Base-by-base conservation (phyloP, 2,888 invertebrate genomes). In the Chrysotoxum bicinctum region DNA sequence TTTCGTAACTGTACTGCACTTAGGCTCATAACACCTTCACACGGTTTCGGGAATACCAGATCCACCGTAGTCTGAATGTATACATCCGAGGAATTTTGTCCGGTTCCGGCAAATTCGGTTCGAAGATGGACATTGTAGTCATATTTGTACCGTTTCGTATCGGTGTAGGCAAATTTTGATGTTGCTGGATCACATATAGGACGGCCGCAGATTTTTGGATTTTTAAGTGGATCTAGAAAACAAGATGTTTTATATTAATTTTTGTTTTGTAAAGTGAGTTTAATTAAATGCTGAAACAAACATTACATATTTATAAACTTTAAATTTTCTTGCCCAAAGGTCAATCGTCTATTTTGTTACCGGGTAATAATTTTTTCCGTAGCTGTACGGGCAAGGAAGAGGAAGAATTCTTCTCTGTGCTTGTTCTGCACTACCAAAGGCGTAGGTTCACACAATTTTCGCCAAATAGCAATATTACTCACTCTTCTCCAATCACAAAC, bases 61-160 rank as follows among this genome's bases (percentile, higher is more conserved):
- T 93, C 93, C 7, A 93, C 89, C 76, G 92, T 91, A 54, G 95
- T 93, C 87, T 93, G 94, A 14, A 96, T 91, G 89, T 94, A 93
- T 43, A 97, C 90, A 21, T 94, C 94, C 0, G 96, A 96, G 54
- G 94, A 94, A 88, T 96, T 96, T 88, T 94, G 94, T 87, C 95
- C 95, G 2, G 95, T 95, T 0, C 95, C 95, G 76, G 93, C 93
- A 88, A 96, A 96, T 89, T 95, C 94, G 0, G 95, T 95, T 80
- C 94, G 94, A n/a, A 96, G 93, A 88, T 95, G 94, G 9, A 96
- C 94, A 88, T 93, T 93, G 90, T 97, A 97, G 60, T 94, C 94
- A 92, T 97, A 97, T 88, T 94, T 93, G 90, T 96, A 96, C 7
- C 90, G 79, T 12, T 82, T 72, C 32, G 87, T 87, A 9, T 90